Base-by-base conservation (phyloP, 2,113 vertebrate genomes). In the Hippocampus comes region DNA sequence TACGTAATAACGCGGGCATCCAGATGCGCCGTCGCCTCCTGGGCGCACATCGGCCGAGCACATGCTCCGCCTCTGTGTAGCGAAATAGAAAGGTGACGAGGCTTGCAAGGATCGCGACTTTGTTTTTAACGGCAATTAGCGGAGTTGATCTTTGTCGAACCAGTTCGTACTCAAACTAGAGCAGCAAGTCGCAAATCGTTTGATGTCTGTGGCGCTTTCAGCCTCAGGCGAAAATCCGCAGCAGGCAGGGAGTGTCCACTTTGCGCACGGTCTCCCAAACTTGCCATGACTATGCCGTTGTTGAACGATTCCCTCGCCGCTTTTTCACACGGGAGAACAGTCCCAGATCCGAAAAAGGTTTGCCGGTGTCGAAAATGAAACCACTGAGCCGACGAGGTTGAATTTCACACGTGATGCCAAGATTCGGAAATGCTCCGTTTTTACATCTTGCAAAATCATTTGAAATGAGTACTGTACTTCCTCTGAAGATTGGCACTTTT, bases 51-150 rank as follows among this genome's bases (percentile, higher is more conserved):
- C 4, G 18, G 15, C 30, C 30, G 1, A 21, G 42, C 63, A n/a
- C n/a, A 63, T 4, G 21, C 9, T 9, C 3, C 7, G 46, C 10
- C 10, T 42, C 63, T 5, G 21, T 10, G 21, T 25, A 8, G 2
- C 63, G 1, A 25, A 8, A 25, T 42, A 10, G 21, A 64, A 64
- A 61, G 9, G 12, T 27, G 27, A 64, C 38, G 14, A 12, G 20
- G 20, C 0, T 12, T 18, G 63, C 63, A 1, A 6, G 5, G 43
- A 65, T 17, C n/a, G 25, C 8, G 14, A 17, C 42, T 14, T 43
- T 48, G 64, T 66, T 66, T 66, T 66, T 8, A 48, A 48, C 42
- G 27, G 43, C n/a, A 66, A 66, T 66, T 17, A 48, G 5, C n/a
- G 4, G 7, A 9, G 43, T 48, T 5, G 23, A 48, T 9, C 23